Conservation (phyloP, 1,140 invertebrate species). For the Drosophila yakuba region DNA sequence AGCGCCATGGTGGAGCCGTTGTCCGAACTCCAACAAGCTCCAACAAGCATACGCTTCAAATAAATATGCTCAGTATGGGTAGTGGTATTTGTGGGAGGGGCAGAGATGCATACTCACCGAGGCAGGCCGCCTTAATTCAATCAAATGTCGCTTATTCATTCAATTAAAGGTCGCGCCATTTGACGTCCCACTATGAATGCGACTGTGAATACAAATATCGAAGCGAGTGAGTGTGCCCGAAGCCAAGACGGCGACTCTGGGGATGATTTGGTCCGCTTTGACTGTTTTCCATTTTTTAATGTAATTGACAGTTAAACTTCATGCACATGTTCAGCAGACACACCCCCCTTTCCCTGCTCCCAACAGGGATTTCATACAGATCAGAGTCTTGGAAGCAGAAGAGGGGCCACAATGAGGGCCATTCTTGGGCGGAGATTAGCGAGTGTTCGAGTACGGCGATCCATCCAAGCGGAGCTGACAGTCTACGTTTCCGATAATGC, state of each 20-base stretch:
- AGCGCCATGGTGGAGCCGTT: conserved; percentile 31
- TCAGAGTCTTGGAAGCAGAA: conserved; percentile 5
- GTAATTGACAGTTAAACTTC: conserved; percentile 73
- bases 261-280: conserved; percentile 3
- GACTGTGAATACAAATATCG: conserved; percentile 40
- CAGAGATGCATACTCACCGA: conserved; percentile 8
- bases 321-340: conserved; percentile 39
- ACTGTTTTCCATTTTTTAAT: conserved; percentile 55
- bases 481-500: conserved; percentile 54
- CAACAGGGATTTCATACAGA: conserved; percentile 13
- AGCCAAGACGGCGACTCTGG: not conserved
- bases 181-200: conserved; percentile 64
- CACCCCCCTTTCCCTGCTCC: not conserved
- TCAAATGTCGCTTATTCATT: conserved; percentile 84
- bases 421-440: conserved; percentile 62
- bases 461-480: conserved; percentile 22
- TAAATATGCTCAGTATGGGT: not conserved
- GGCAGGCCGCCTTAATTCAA: conserved; percentile 70
- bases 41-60: not conserved
- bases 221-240: conserved; percentile 7
- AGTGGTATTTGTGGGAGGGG: not conserved
- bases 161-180: conserved; percentile 84
- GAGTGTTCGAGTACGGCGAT: conserved; percentile 28
- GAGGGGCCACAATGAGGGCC: conserved; percentile 61
- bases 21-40: not conserved